Percentiles rank a stretch among this genome's conserved stretches.
Conservation (phyloP, 1,140 invertebrate genomes). For the Arion vulgaris region DNA sequence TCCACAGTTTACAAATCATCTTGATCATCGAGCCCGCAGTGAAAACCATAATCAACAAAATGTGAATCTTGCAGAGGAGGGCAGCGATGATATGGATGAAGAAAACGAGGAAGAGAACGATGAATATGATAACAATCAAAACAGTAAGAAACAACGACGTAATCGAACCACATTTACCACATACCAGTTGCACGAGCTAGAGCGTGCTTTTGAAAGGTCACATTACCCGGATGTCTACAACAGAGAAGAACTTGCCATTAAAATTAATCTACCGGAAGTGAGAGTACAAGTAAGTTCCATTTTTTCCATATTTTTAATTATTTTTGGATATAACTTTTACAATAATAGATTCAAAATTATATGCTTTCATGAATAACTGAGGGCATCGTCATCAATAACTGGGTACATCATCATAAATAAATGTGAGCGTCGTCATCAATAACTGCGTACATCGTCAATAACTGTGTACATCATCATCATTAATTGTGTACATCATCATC, state of each 20-base stretch:
- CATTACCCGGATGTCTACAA: constrained; percentile 98
- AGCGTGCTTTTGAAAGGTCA: constrained; percentile 91
- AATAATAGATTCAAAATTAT: too few relatives aligned
- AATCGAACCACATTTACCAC: constrained; percentile 99
- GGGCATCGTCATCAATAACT: too few relatives aligned
- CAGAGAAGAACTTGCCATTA: constrained; percentile 94
- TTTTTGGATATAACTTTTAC: too few relatives aligned
- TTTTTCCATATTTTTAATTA: background rate
- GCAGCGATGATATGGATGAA: constrained; percentile 29
- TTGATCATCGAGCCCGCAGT: background rate
- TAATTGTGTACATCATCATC: too few relatives aligned
- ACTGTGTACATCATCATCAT: too few relatives aligned
- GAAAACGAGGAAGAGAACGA: constrained; percentile 45
- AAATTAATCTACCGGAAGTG: constrained; percentile 95
- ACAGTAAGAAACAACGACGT: constrained; percentile 88
- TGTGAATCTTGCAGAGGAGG: background rate
- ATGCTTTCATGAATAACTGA: too few relatives aligned
- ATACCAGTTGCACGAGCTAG: constrained; percentile 83
- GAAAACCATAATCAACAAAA: background rate
- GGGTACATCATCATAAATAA: too few relatives aligned
- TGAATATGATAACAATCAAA: constrained; percentile 21
- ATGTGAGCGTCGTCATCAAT: too few relatives aligned
- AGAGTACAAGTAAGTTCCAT: constrained; percentile 85
- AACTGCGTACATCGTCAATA: too few relatives aligned
- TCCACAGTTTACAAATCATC: too few relatives aligned